Base-by-base conservation (phyloP, 2,888 invertebrate genomes). In the Nomada ruficornis region DNA sequence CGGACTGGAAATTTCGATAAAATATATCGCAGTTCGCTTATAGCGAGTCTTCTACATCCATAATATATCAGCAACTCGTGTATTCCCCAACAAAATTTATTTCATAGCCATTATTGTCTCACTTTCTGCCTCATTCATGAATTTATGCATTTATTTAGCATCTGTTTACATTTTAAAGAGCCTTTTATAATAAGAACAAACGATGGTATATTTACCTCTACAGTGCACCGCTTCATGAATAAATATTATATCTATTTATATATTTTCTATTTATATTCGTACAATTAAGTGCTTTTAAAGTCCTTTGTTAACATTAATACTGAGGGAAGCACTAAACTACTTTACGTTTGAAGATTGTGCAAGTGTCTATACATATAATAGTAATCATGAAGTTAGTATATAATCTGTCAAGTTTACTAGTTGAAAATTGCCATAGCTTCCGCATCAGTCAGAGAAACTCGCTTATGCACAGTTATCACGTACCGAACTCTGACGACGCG, bases 361-460 rank as follows among this genome's bases (percentile, higher is more conserved):
- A 57, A 36, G 36, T 36, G 36, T 36, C 55, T 73, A 44, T 64
- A n/a, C 15, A 13, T 23, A 15, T 23, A 11, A 57, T 54, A 57
- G 72, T 85, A 65, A 71, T 71, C 59, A 52, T 62, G 10, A 29
- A 68, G 68, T 68, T 68, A 60, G 81, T 77, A 74, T 77, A 42
- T 68, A 62, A 68, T 75, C 23, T 47, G 60, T 15, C 63, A 64
- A 77, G 64, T 70, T 70, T 64, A 63, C 62, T 60, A 62, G 26
- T 68, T 62, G 44, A 44, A 54, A 60, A 62, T 52, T 42, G 54
- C 26, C 47, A 20, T 54, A 75, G 62, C 68, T 75, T 54, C 44
- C 15, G 54, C 59, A 60, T 42, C 54, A 72, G 52, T 73, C 20
- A 0, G 74, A 42, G 55, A 64, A 79, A 80, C 65, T 77, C 69